These are phyloP conservation scores for Polypedilum pembai DNA, from an alignment of 1,140 invertebrate genomes.

Conservation along the genomic window DNA sequence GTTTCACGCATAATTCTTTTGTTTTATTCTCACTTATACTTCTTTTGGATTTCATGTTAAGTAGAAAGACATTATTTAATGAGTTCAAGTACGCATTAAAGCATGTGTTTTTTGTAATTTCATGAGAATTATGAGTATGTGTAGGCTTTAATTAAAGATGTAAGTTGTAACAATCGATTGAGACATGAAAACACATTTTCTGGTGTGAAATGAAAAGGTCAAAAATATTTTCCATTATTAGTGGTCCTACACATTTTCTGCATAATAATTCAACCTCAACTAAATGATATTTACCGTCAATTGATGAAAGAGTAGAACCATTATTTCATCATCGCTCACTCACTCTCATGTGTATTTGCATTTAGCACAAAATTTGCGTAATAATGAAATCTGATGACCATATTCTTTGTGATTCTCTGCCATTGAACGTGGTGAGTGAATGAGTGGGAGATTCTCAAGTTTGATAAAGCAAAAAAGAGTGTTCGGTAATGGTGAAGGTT, in stretches of 20 bases:
- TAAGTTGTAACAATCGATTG: neutral
- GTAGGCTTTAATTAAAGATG: too few relatives aligned
- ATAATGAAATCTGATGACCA: neutral
- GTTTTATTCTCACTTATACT: neutral
- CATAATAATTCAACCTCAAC: neutral
- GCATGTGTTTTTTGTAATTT: neutral
- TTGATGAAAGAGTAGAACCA: neutral
- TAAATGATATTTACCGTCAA: neutral
- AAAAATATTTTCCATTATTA: neutral
- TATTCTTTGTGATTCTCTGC: neutral
- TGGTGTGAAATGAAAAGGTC: neutral
- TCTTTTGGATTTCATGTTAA: too few relatives aligned
- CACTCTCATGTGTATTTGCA: neutral
- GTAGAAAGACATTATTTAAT: neutral
- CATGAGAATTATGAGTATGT: too few relatives aligned
- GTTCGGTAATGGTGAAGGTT: too few relatives aligned
- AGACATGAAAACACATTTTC: neutral
- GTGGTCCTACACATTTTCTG: neutral
- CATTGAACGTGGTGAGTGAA: neutral
- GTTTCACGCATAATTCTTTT: neutral
- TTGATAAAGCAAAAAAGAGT: too few relatives aligned
- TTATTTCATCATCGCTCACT: neutral
- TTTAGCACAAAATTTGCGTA: conserved; percentile 24
- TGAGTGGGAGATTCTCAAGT: neutral
- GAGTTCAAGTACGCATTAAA: conserved; percentile 22